phyloP scores from a whole-genome alignment of 2,888 invertebrate genomes.

The Calliphora vomitoria region DNA sequence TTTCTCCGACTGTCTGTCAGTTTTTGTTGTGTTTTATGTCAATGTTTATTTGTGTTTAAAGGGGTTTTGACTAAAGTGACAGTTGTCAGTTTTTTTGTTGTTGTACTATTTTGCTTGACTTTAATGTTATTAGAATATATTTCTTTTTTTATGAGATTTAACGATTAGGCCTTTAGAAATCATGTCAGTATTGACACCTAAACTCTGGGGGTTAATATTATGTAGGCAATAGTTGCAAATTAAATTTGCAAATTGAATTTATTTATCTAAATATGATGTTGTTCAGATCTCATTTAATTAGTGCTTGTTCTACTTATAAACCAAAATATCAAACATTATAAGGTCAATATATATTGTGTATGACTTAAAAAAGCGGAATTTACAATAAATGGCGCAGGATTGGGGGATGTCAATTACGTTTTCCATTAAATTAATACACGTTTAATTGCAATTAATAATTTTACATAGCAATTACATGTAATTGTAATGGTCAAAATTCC shows the following conservation, averaged over 20 bases:
- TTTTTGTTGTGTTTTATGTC: conserved; percentile 24
- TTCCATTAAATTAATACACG: too few species aligned
- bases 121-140: conserved; percentile 14
- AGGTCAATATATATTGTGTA: too few species aligned
- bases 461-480: too few species aligned
- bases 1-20: conserved; percentile 12
- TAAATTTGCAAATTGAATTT: conserved; percentile 12
- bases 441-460: too few species aligned
- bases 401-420: too few species aligned
- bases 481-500: too few species aligned
- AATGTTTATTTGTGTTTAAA: conserved; percentile 50
- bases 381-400: too few species aligned
- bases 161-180: conserved; percentile 24
- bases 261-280: background rate
- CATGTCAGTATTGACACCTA: conserved; percentile 45
- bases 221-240: background rate
- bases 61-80: conserved; percentile 43
- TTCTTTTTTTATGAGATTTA: conserved; percentile 4
- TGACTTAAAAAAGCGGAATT: too few species aligned
- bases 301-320: too few species aligned
- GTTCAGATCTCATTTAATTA: too few species aligned
- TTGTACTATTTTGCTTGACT: background rate
- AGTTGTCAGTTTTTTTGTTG: conserved; percentile 24
- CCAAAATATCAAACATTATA: too few species aligned
- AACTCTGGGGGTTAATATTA: conserved; percentile 25